These are phyloP conservation scores for Rhinolophus sinicus DNA, from an alignment of 2,113 vertebrate genomes.

Conservation along the genomic window DNA sequence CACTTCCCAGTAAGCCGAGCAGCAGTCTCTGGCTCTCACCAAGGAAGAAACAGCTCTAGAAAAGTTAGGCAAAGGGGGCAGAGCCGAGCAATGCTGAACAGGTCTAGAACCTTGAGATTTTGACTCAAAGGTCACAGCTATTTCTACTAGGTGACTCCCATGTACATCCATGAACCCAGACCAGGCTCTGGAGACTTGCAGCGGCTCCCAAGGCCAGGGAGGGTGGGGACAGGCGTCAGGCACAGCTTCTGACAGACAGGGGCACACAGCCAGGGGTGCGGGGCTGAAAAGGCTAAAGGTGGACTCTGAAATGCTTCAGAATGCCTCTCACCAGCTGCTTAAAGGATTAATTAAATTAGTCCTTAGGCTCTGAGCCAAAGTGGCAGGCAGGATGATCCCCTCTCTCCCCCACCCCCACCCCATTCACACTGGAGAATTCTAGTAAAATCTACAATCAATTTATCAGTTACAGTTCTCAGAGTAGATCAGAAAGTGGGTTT, in stretches of 20 bases:
- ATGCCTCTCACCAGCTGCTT: not conserved
- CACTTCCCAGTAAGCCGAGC: not conserved
- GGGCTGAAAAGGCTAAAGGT: not conserved
- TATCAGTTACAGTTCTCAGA: not conserved
- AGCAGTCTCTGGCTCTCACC: not conserved
- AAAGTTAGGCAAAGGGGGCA: not conserved
- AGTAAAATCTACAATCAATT: not conserved
- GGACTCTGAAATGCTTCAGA: not conserved
- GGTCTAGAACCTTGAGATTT: not conserved
- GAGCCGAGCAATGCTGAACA: not conserved
- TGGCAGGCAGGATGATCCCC: not conserved
- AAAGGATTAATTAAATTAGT: not conserved
- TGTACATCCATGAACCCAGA: not conserved
- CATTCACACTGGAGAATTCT: constrained; percentile 31
- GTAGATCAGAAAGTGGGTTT: not conserved
- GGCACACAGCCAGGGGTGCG: not conserved
- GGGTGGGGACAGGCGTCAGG: not conserved
- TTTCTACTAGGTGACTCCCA: not conserved
- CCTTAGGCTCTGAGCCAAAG: constrained; percentile 7
- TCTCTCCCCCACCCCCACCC: not conserved
- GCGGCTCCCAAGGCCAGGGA: not conserved
- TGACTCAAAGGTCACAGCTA: not conserved
- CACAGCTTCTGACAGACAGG: not conserved
- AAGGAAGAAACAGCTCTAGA: not conserved
- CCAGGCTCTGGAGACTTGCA: not conserved